These are phyloP conservation scores for Cecropterus lyciades DNA, from an alignment of 1,140 invertebrate species.

Conservation along the genomic window DNA sequence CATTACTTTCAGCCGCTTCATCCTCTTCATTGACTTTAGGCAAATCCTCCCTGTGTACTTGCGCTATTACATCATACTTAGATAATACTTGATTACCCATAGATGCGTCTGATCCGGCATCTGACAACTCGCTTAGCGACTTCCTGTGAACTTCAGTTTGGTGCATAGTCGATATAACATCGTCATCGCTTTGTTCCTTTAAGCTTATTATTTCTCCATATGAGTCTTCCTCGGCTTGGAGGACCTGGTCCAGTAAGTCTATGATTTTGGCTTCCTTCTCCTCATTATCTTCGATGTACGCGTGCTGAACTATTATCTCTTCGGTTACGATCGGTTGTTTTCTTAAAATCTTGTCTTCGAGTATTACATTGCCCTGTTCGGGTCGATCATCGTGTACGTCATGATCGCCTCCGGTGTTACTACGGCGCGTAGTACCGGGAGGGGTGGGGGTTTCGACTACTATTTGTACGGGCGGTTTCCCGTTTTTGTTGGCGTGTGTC, in stretches of 20 bases:
- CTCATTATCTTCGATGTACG: slow-evolving; percentile 66
- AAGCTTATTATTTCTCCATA: slow-evolving; percentile 67
- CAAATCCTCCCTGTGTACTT: slow-evolving; percentile 77
- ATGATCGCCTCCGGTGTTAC: slow-evolving; percentile 52
- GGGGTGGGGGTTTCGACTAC: slow-evolving; percentile 71
- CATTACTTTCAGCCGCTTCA: slow-evolving; percentile 48
- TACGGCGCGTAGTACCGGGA: slow-evolving; percentile 59
- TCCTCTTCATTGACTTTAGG: slow-evolving; percentile 70
- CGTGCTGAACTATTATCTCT: slow-evolving; percentile 62
- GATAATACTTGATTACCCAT: slow-evolving; percentile 75
- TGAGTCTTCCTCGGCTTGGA: slow-evolving; percentile 76
- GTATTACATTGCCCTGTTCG: slow-evolving; percentile 34
- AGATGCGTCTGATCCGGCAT: slow-evolving; percentile 76
- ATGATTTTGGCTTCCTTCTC: slow-evolving; percentile 81
- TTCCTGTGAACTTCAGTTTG: slow-evolving; percentile 61
- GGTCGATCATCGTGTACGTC: slow-evolving; percentile 40
- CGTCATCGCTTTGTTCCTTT: slow-evolving; percentile 55
- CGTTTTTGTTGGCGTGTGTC: slow-evolving; percentile 52
- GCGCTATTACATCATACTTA: slow-evolving; percentile 79
- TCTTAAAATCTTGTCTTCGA: slow-evolving; percentile 45
- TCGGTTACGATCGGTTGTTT: slow-evolving; percentile 50
- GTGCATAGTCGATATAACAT: slow-evolving; percentile 41
- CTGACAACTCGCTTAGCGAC: slow-evolving; percentile 70
- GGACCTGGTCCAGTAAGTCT: slow-evolving; percentile 73
- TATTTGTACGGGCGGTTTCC: slow-evolving; percentile 67